Conservation (phyloP, 2,888 invertebrate species). For the Papilio protenor region DNA sequence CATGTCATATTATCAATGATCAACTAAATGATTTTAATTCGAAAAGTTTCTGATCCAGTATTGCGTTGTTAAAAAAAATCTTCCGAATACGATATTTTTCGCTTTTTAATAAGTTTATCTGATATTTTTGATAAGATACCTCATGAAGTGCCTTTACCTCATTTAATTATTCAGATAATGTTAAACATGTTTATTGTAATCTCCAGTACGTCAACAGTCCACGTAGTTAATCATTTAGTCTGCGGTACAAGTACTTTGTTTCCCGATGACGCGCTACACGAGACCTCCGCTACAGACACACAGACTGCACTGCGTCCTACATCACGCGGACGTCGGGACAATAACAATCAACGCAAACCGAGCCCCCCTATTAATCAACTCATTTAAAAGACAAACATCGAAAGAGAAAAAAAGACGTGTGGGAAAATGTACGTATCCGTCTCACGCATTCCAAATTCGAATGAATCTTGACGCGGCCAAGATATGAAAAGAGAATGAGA, state of each 20-base stretch:
- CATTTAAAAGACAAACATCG: slow-evolving; percentile 76
- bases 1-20: background rate
- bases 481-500: slow-evolving; percentile 84
- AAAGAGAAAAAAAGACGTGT: slow-evolving; percentile 71
- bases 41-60: background rate
- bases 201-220: background rate
- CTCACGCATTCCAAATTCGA: slow-evolving; percentile 82
- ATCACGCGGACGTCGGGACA: slow-evolving; percentile 50
- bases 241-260: slow-evolving; percentile 25
- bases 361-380: slow-evolving; percentile 80
- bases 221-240: slow-evolving; percentile 36
- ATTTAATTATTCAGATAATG: background rate
- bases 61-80: background rate
- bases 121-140: background rate
- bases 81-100: background rate
- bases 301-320: slow-evolving; percentile 31
- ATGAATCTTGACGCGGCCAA: slow-evolving; percentile 81
- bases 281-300: slow-evolving; percentile 23
- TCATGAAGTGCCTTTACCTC: background rate
- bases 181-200: background rate
- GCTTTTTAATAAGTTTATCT: background rate
- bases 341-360: slow-evolving; percentile 68
- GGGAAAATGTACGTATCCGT: slow-evolving; percentile 78
- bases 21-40: background rate
- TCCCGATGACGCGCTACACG: slow-evolving; percentile 35